A percentile compares a stretch with the other conserved stretches of the same genome.
phyloP scores from a whole-genome alignment of 2,113 vertebrate genomes.

The Ranitomeya imitator region DNA sequence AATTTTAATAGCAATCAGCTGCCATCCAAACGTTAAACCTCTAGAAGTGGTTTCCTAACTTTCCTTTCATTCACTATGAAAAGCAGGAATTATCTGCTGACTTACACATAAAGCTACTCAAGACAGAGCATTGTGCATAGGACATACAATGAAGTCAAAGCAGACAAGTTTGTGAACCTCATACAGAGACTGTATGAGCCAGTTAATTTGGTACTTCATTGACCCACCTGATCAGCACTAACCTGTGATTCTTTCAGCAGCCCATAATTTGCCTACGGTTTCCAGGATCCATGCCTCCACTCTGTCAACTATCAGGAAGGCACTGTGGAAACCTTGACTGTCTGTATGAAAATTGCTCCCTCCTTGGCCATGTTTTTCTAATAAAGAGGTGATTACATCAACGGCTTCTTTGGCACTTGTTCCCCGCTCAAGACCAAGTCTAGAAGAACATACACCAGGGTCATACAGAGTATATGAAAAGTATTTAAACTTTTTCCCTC shows the following conservation, averaged over 20 bases:
- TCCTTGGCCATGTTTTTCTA: conserved; percentile 79
- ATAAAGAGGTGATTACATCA: conserved; percentile 73
- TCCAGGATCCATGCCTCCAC: conserved; percentile 79
- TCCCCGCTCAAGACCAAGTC: conserved; percentile 80
- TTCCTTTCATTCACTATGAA: too few relatives aligned
- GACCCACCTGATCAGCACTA: conserved; percentile 47
- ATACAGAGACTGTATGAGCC: neutral
- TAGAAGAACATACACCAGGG: conserved; percentile 44
- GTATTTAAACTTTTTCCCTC: too few relatives aligned
- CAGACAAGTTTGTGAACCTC: neutral
- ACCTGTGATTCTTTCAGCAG: conserved; percentile 79
- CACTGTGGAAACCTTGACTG: conserved; percentile 75
- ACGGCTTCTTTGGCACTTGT: conserved; percentile 76
- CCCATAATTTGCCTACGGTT: conserved; percentile 79
- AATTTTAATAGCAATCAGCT: too few relatives aligned
- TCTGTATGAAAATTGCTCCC: conserved; percentile 76
- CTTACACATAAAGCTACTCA: too few relatives aligned
- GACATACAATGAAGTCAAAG: too few relatives aligned
- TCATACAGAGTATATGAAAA: too few relatives aligned
- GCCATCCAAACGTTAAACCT: too few relatives aligned
- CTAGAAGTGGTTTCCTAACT: too few relatives aligned
- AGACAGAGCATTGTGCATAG: too few relatives aligned
- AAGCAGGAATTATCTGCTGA: too few relatives aligned
- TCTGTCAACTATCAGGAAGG: conserved; percentile 76
- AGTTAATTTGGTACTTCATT: neutral